Evolutionary conservation across 2,888 invertebrate genomes (phyloP).

Genomic region (Diarsia mendica): DNA sequence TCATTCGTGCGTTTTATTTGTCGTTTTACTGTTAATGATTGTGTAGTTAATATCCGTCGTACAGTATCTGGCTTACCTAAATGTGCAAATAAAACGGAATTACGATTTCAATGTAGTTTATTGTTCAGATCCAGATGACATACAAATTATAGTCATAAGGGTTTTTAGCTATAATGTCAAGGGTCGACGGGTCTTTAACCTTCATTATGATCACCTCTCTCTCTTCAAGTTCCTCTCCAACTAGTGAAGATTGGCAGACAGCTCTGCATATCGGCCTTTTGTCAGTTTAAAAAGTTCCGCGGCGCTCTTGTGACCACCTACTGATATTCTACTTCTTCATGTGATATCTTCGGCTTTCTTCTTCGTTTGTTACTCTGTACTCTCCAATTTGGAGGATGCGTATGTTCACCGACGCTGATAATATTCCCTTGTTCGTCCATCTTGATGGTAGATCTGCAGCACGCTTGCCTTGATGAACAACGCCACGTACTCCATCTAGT

Average conservation of each 20-base stretch:
- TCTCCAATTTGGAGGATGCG: background rate
- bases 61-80: background rate
- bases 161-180: background rate
- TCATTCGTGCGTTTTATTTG: too few relatives aligned
- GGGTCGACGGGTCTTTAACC: background rate
- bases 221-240: too few relatives aligned
- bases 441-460: conserved; percentile 11
- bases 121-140: background rate
- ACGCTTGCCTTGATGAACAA: conserved; percentile 1
- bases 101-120: background rate
- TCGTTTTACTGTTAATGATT: background rate
- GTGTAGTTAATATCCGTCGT: background rate
- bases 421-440: conserved; percentile 3
- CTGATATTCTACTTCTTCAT: background rate
- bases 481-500: conserved; percentile 7
- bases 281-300: too few relatives aligned
- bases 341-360: background rate
- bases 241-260: too few relatives aligned
- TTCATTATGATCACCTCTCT: too few relatives aligned
- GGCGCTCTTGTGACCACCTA: too few relatives aligned
- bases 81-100: background rate
- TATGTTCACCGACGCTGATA: conserved; percentile 6
- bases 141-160: background rate
- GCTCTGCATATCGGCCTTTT: too few relatives aligned
- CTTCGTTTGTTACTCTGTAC: background rate